These are phyloP conservation scores for Drosophila macrospina DNA, from an alignment of 2,888 invertebrate species.

Conservation along the genomic window DNA sequence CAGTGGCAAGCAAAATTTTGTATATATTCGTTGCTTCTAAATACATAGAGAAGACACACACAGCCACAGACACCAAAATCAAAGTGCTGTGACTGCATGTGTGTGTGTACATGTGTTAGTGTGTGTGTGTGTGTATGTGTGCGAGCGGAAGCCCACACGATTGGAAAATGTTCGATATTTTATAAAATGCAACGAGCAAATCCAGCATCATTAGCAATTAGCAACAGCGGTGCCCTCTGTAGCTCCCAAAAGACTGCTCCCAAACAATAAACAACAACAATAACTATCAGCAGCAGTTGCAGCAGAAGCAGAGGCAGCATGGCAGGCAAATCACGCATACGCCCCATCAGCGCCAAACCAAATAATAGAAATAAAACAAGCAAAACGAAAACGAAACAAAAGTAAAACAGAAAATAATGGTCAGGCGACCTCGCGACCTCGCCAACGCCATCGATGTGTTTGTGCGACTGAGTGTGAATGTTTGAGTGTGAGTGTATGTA, in stretches of 20 bases:
- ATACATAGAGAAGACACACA: constrained; percentile 49
- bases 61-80: constrained; percentile 28
- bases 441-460: constrained; percentile 10
- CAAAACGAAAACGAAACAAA: constrained; percentile 28
- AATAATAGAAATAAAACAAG: constrained; percentile 26
- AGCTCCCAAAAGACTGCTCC: constrained; percentile 39
- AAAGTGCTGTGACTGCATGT: constrained; percentile 32
- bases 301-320: constrained; percentile 13
- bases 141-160: constrained; percentile 52
- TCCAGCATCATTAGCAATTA: constrained; percentile 39
- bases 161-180: constrained; percentile 56
- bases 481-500: constrained; percentile 47
- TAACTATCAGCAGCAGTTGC: constrained; percentile 20
- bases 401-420: constrained; percentile 44
- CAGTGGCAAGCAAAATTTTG: constrained; percentile 64
- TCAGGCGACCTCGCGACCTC: constrained; percentile 55
- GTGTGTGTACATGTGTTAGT: constrained; percentile 33
- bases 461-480: constrained; percentile 9
- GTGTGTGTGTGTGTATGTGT: constrained; percentile 40
- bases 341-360: constrained; percentile 54
- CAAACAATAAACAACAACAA: constrained; percentile 22
- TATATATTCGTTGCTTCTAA: constrained; percentile 78
- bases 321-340: constrained; percentile 64
- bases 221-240: constrained; percentile 33
- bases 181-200: constrained; percentile 39